A percentile compares a stretch with the other conserved stretches of the same genome.
Evolutionary conservation across 1,140 invertebrate species (phyloP).

Genomic region (Macrosteles quadrilineatus): DNA sequence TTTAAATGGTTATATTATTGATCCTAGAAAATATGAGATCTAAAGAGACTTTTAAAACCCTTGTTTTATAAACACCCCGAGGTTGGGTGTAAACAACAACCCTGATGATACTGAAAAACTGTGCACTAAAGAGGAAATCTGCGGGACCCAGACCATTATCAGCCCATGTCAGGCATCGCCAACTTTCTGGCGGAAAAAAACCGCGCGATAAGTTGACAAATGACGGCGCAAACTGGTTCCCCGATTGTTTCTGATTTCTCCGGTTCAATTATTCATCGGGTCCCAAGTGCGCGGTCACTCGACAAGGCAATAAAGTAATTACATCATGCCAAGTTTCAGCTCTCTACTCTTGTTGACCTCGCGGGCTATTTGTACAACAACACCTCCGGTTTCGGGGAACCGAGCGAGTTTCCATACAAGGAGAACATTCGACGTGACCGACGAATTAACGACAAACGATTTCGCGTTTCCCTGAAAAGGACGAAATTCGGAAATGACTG

Average conservation of each 20-base stretch:
- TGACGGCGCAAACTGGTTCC: not conserved
- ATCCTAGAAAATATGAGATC: too few species aligned
- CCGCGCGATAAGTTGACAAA: slow-evolving; percentile 18
- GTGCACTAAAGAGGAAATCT: too few species aligned
- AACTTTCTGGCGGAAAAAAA: not conserved
- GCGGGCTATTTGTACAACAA: not conserved
- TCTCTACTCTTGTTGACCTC: too few species aligned
- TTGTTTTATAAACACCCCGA: too few species aligned
- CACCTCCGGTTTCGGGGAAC: not conserved
- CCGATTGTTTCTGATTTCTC: slow-evolving; percentile 11
- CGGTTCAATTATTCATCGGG: slow-evolving; percentile 16
- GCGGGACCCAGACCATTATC: too few species aligned
- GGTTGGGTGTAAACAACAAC: too few species aligned
- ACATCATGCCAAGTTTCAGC: not conserved
- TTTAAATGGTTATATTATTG: too few species aligned
- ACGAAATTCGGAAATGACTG: not conserved
- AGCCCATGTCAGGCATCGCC: not conserved
- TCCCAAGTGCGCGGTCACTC: not conserved
- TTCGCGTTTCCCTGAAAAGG: slow-evolving; percentile 7
- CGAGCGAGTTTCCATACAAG: not conserved
- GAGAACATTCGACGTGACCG: not conserved
- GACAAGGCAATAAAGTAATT: not conserved
- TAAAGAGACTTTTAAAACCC: too few species aligned
- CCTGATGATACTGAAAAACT: too few species aligned
- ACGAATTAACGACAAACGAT: slow-evolving; percentile 2